Evolutionary conservation across 2,797 vertebrate species (phyloP), one percentile per base, ranked within the genome.

Genomic region (Muscicapa comitata): DNA sequence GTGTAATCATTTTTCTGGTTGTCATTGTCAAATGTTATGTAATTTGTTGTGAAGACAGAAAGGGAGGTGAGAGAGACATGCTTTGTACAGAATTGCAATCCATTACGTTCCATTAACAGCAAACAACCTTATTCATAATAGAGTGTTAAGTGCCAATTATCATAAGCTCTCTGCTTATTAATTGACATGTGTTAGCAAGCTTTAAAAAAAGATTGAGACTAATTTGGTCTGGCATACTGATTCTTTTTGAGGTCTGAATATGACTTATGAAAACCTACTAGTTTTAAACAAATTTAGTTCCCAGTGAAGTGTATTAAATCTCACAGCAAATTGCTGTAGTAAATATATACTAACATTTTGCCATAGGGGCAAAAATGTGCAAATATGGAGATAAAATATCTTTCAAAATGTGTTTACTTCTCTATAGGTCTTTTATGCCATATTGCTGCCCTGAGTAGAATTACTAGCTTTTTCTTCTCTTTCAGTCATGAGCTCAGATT

Each of bases 91-190:
- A 91, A 80, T 81, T 84, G 29, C 35, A 88, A 78, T 48, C 77
- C 53, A 75, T 91, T 95, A 81, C 0, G 0, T 86, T 93, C 47
- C 54, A 79, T 82, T 93, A 95, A 58, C 20, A 77, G 40, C 35
- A 77, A 94, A 68, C 47, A 94, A 77, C 70, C 31, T 51, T 31
- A 90, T 57, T 79, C 70, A 65, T 79, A 95, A 84, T 43, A 66
- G 35, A 72, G 11, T 77, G 43, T 67, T 94, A 86, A 86, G 48
- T 94, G 63, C 19, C 75, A 91, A 76, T 96, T 94, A 92, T 63
- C 51, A 59, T 67, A 54, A 80, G 28, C 43, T 71, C 48, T 79
- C 53, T 90, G 61, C 65, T 86, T 91, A 80, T 94, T 93, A 97
- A 88, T 51, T 94, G 86, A 54, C 62, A 75, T 63, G 42, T 77